A percentile compares a stretch with the other conserved stretches of the same genome.
Evolutionary conservation across 1,140 invertebrate species (phyloP).

Genomic region (Saccostrea echinata): DNA sequence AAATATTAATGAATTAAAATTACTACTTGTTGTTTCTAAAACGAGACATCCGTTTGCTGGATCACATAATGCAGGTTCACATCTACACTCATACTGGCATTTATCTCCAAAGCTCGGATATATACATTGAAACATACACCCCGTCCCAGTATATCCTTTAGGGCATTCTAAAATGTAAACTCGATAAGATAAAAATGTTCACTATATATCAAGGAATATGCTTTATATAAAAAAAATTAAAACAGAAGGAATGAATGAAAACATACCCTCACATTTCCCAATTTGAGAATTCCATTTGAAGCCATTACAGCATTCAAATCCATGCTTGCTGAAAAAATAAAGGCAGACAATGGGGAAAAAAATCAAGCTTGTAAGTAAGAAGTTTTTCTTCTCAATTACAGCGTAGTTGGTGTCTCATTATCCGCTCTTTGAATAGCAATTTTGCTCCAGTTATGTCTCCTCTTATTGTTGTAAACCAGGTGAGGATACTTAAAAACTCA

Average conservation of each 20-base stretch:
- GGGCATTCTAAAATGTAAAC: neutral
- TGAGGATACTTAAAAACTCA: too few relatives aligned
- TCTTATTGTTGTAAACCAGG: too few relatives aligned
- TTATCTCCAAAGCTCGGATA: neutral
- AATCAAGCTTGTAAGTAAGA: too few relatives aligned
- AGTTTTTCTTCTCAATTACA: too few relatives aligned
- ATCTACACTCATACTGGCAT: neutral
- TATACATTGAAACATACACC: neutral
- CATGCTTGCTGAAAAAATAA: neutral
- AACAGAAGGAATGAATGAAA: neutral
- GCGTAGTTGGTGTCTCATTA: too few relatives aligned
- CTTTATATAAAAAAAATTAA: too few relatives aligned
- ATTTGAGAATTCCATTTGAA: neutral
- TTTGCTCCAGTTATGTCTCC: too few relatives aligned
- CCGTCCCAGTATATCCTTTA: neutral
- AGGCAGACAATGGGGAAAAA: too few relatives aligned
- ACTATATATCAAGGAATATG: neutral
- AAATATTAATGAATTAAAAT: neutral
- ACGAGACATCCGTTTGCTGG: neutral
- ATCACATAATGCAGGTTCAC: neutral
- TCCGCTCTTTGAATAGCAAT: too few relatives aligned
- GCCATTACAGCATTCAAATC: neutral
- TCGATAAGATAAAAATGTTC: neutral
- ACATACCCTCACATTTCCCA: neutral
- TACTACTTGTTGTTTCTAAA: neutral